Evolutionary conservation across 2,797 vertebrate species (phyloP).

Genomic region (Melanotaenia maccullochi): DNA sequence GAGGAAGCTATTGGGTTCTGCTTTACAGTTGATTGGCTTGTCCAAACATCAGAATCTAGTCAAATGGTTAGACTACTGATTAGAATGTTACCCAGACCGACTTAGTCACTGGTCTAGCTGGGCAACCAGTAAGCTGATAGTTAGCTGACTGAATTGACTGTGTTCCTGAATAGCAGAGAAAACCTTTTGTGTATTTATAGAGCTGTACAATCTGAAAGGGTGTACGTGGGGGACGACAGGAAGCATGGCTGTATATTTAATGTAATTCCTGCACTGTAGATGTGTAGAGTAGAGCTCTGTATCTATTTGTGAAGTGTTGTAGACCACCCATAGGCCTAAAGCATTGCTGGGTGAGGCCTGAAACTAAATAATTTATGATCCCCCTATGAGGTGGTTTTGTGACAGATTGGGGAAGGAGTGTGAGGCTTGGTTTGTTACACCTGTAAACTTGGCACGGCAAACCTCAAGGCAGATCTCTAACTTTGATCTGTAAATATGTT

Average conservation of each 20-base stretch:
- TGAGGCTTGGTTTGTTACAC: conserved; percentile 65
- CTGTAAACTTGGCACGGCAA: conserved; percentile 71
- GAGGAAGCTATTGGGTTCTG: conserved; percentile 39
- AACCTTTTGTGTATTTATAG: conserved; percentile 77
- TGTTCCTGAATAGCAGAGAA: conserved; percentile 36
- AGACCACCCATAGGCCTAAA: conserved; percentile 81
- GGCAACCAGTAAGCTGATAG: not conserved
- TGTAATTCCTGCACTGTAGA: conserved; percentile 33
- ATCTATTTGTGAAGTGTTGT: conserved; percentile 55
- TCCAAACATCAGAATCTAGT: conserved; percentile 3
- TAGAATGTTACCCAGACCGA: not conserved
- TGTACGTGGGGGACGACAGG: conserved; percentile 22
- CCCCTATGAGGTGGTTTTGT: conserved; percentile 79
- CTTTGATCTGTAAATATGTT: conserved; percentile 54
- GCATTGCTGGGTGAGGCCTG: conserved; percentile 67
- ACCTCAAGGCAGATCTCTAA: conserved; percentile 72
- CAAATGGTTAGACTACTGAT: conserved; percentile 6
- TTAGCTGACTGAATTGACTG: not conserved
- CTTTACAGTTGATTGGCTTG: conserved; percentile 28
- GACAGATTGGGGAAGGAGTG: conserved; percentile 58
- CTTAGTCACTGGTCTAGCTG: not conserved
- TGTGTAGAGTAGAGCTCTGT: conserved; percentile 35
- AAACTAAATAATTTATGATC: conserved; percentile 80
- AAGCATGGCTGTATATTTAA: conserved; percentile 22
- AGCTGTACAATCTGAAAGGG: conserved; percentile 36